Conservation (phyloP, 2,113 vertebrate species). For the Gymnogyps californianus region DNA sequence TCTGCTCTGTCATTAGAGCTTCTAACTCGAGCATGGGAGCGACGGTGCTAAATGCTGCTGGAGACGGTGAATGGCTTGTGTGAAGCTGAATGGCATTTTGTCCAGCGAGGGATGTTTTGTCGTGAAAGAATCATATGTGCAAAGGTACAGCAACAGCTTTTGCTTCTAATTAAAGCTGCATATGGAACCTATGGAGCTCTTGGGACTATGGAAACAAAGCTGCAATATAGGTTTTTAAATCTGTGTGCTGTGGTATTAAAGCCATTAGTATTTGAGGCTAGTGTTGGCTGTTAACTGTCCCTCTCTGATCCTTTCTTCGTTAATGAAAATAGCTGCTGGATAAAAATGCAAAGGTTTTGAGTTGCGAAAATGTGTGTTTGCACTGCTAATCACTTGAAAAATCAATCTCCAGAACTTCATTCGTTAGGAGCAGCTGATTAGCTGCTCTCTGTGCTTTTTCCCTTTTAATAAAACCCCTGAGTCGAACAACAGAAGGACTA, state of each 20-base stretch:
- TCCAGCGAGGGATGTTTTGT: not conserved
- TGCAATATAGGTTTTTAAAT: not conserved
- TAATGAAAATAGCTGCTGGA: not conserved
- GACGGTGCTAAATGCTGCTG: not conserved
- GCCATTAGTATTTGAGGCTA: not conserved
- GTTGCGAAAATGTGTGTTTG: not conserved
- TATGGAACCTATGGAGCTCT: not conserved
- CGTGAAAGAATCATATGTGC: not conserved
- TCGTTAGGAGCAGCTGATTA: not conserved
- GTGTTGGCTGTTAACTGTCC: not conserved
- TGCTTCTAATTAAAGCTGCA: not conserved
- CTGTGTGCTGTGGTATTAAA: not conserved
- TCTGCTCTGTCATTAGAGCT: not conserved
- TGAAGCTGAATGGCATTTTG: not conserved
- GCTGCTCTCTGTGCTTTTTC: not conserved
- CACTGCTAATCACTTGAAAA: constrained; percentile 13
- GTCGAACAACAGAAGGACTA: not conserved
- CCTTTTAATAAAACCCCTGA: not conserved
- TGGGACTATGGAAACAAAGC: not conserved
- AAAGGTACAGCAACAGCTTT: not conserved
- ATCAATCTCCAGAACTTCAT: not conserved
- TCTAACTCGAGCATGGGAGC: fast-evolving
- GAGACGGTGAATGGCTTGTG: not conserved
- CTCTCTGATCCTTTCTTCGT: not conserved
- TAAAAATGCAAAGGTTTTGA: not conserved